These are phyloP conservation scores for Ciconia boyciana DNA, from an alignment of 2,113 vertebrate genomes.

Conservation along the genomic window DNA sequence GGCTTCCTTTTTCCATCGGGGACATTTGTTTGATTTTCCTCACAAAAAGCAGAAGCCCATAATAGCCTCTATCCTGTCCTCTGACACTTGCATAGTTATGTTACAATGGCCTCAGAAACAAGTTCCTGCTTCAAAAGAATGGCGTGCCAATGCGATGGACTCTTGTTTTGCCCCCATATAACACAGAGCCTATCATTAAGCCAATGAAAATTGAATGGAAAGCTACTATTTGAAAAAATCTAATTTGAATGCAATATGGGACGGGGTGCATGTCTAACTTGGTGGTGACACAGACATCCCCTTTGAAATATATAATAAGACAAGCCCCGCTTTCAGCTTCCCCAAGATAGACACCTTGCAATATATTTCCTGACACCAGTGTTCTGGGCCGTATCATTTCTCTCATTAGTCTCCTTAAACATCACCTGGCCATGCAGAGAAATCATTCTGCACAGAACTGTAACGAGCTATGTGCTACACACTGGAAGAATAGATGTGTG, in stretches of 20 bases:
- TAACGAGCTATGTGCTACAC: background rate
- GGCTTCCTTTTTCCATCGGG: background rate
- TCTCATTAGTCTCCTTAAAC: constrained; percentile 58
- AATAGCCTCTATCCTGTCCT: constrained; percentile 28
- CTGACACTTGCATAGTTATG: constrained; percentile 21
- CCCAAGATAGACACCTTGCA: constrained; percentile 47
- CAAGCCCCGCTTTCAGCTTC: background rate
- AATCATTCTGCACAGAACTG: background rate
- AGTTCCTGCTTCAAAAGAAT: background rate
- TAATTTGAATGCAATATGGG: background rate
- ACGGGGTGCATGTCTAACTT: background rate
- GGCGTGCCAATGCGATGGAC: fast-evolving
- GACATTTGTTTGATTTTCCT: constrained; percentile 41
- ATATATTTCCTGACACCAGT: constrained; percentile 41
- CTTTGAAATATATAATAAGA: constrained; percentile 49
- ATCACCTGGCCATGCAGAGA: constrained; percentile 39
- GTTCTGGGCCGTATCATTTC: constrained; percentile 48
- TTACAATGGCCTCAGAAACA: constrained; percentile 35
- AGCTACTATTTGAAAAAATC: background rate
- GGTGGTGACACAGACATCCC: constrained; percentile 17
- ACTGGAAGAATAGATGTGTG: background rate
- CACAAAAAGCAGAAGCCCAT: constrained; percentile 24
- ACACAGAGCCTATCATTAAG: constrained; percentile 8
- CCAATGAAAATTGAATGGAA: background rate
- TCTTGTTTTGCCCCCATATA: background rate